Conservation (phyloP, 2,113 vertebrate genomes). For the Carollia perspicillata region DNA sequence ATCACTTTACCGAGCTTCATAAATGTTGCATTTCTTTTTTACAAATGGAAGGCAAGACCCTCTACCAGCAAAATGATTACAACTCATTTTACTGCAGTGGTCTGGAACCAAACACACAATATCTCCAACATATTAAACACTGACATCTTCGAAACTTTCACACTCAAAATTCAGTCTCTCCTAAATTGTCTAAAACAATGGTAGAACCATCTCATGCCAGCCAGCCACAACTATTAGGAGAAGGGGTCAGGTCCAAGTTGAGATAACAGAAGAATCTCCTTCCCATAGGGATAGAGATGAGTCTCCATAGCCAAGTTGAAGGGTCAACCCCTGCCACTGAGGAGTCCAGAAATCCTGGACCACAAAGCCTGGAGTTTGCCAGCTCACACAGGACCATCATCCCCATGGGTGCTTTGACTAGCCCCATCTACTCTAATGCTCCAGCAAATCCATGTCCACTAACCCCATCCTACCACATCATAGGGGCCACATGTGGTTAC, state of each 20-base stretch:
- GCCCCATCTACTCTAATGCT: not conserved
- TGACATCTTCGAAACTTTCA: not conserved
- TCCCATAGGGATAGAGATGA: not conserved
- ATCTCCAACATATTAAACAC: not conserved
- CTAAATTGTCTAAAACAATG: not conserved
- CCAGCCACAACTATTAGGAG: not conserved
- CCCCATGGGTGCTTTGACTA: not conserved
- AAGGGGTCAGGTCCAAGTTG: not conserved
- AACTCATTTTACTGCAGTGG: not conserved
- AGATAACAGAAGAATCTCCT: not conserved
- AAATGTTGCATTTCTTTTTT: not conserved
- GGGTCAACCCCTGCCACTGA: not conserved
- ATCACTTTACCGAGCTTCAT: not conserved
- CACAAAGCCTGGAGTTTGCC: not conserved
- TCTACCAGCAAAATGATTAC: not conserved
- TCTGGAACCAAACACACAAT: not conserved
- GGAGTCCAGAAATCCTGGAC: not conserved
- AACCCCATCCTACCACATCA: not conserved
- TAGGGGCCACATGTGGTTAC: not conserved
- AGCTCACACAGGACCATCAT: not conserved
- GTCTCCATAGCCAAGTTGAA: not conserved
- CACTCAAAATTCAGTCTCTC: conserved; percentile 32
- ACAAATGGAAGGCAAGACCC: not conserved
- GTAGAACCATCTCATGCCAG: not conserved
- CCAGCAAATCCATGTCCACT: not conserved